Conservation (phyloP, 1,140 invertebrate species). For the Cotesia vestalis region DNA sequence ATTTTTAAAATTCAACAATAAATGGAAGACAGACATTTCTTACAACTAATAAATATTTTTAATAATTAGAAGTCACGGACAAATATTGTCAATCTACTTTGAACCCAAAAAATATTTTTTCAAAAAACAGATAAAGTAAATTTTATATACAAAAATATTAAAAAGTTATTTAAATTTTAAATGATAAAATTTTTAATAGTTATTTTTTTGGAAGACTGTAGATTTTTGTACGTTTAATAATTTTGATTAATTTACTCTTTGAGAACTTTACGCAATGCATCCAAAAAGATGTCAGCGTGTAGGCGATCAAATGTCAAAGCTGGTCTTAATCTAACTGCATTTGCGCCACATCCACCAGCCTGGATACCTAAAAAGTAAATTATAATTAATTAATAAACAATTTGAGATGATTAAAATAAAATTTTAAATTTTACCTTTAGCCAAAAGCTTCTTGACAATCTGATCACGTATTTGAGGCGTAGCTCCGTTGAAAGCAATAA, state of each 20-base stretch:
- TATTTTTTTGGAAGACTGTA: slow-evolving; percentile 34
- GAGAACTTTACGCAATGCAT: slow-evolving; percentile 80
- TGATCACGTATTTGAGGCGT: slow-evolving; percentile 78
- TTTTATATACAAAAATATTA: slow-evolving; percentile 9
- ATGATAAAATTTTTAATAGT: neutral
- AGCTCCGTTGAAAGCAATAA: slow-evolving; percentile 84
- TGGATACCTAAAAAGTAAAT: slow-evolving; percentile 77
- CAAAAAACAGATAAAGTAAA: neutral
- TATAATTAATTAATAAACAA: slow-evolving; percentile 20
- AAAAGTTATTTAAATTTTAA: neutral
- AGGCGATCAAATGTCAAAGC: slow-evolving; percentile 87
- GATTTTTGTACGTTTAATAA: neutral
- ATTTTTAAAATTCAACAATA: neutral
- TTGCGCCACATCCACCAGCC: slow-evolving; percentile 86
- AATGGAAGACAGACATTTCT: slow-evolving; percentile 13
- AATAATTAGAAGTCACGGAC: too few species aligned
- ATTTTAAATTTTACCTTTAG: slow-evolving; percentile 72
- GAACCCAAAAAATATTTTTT: neutral
- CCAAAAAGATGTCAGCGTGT: slow-evolving; percentile 92
- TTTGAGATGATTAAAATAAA: neutral
- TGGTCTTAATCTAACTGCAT: slow-evolving; percentile 86
- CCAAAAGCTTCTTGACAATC: slow-evolving; percentile 77
- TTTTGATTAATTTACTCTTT: slow-evolving; percentile 59
- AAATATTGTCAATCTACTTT: too few species aligned
- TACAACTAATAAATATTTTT: neutral